phyloP scores from a whole-genome alignment of 2,888 invertebrate species.

The Phyllotreta cruciferae region DNA sequence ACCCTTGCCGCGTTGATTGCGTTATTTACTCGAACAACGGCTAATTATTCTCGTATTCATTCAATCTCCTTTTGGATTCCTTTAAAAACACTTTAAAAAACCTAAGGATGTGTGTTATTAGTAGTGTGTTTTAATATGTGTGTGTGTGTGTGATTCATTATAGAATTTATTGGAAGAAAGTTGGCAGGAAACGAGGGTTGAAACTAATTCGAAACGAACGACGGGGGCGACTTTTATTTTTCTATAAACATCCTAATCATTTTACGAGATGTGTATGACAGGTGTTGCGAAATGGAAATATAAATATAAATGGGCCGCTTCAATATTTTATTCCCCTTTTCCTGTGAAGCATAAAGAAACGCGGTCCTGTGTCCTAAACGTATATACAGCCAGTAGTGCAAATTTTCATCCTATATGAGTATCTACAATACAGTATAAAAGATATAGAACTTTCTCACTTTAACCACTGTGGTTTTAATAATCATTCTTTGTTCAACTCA shows the following conservation, averaged over 20 bases:
- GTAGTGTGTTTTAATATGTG: too few species aligned
- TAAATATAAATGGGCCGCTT: slow-evolving; percentile 13
- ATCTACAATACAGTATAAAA: too few species aligned
- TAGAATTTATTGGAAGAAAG: slow-evolving; percentile 40
- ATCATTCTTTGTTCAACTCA: too few species aligned
- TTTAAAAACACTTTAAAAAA: too few species aligned
- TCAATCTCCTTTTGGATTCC: too few species aligned
- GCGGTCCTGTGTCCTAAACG: too few species aligned
- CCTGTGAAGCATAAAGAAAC: too few species aligned
- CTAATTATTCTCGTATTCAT: slow-evolving; percentile 30
- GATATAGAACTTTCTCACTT: too few species aligned
- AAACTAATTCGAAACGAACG: slow-evolving; percentile 41
- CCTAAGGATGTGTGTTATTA: too few species aligned
- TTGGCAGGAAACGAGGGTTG: slow-evolving; percentile 44
- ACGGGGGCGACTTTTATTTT: slow-evolving; percentile 40
- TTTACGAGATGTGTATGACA: slow-evolving; percentile 34
- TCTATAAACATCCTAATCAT: slow-evolving; percentile 41
- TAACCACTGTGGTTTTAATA: too few species aligned
- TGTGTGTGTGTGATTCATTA: slow-evolving; percentile 38
- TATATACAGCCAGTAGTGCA: too few species aligned
- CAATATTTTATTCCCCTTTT: slow-evolving; percentile 20
- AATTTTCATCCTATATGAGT: too few species aligned
- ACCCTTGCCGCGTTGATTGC: slow-evolving; percentile 38
- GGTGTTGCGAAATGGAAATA: slow-evolving; percentile 33
- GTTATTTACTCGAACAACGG: slow-evolving; percentile 36